Conservation (phyloP, 1,140 invertebrate species). For the Micrasema longulum region DNA sequence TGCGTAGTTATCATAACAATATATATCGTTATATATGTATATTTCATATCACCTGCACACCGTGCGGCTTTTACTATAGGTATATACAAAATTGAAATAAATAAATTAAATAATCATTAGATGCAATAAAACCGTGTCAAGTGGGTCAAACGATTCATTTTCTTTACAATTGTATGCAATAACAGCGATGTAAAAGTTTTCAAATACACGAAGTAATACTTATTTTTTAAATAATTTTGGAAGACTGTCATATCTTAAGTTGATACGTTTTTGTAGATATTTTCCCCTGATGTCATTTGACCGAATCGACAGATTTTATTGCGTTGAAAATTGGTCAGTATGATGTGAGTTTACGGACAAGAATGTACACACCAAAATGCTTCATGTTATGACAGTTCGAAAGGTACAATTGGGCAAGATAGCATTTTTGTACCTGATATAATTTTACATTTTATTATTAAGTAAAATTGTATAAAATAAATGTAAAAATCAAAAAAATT, state of each 20-base stretch:
- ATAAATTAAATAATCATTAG: not conserved
- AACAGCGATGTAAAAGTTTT: not conserved
- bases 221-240: not conserved
- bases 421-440: not conserved
- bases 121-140: conserved; percentile 26
- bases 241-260: not conserved
- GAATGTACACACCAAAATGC: conserved; percentile 9
- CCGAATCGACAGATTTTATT: conserved; percentile 32
- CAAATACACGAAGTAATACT: not conserved
- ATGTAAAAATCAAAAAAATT: too few species aligned
- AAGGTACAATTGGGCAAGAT: too few species aligned
- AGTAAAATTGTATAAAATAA: too few species aligned
- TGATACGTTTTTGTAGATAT: not conserved
- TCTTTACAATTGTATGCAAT: not conserved
- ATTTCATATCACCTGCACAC: not conserved
- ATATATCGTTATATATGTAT: conserved; percentile 22
- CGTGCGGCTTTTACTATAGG: conserved; percentile 14
- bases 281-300: not conserved
- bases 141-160: conserved; percentile 10
- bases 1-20: conserved; percentile 8
- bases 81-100: conserved; percentile 38
- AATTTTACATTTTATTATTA: not conserved
- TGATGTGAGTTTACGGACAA: conserved; percentile 16
- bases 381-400: too few species aligned
- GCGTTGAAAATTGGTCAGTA: conserved; percentile 14